Evolutionary conservation across 2,888 invertebrate genomes (phyloP), one percentile per base, ranked within the genome.

Genomic region (Heliconius hortense): DNA sequence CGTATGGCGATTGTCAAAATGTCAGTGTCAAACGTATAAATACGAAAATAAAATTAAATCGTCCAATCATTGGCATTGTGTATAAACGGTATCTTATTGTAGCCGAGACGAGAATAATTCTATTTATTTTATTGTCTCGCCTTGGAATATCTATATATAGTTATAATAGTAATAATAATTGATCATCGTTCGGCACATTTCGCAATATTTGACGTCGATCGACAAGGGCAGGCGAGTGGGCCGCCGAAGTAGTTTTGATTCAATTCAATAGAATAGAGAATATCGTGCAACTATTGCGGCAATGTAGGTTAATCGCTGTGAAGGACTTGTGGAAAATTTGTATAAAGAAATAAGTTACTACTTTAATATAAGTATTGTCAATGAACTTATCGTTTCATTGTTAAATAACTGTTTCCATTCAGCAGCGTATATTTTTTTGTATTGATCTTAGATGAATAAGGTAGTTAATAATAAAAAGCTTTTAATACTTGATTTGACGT

Each of bases 231-330:
- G 86, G 84, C 85, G 88, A 90, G 84, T 88, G 84, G 88, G 85
- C 83, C 87, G 83, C 76, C 77, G 78, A 85, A 84, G 86, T 87
- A 86, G 86, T 89, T 84, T 83, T 80, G 82, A 89, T 89, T 88
- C 85, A 86, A 88, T 88, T 87, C 87, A 86, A 86, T 83, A 87
- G 87, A 88, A 87, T 86, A 86, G 83, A 87, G 87, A 88, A 87
- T 86, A 88, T 88, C 87, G 86, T 85, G 84, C 81, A 73, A 69
- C 53, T 77, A 77, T 90, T 90, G 87, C 88, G 85, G 85, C 88
- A 90, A 90, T 85, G 77, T 83, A 84, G 87, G 88, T 88, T 90
- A 89, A 90, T 89, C 80, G 82, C 86, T 88, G 89, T 91, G 91
- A 93, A 92, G 92, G 92, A 89, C 87, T 86, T 81, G 80, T 81